Percentiles rank a stretch among this genome's conserved stretches.
phyloP scores from a whole-genome alignment of 1,140 invertebrate genomes.

The Cherax quadricarinatus region DNA sequence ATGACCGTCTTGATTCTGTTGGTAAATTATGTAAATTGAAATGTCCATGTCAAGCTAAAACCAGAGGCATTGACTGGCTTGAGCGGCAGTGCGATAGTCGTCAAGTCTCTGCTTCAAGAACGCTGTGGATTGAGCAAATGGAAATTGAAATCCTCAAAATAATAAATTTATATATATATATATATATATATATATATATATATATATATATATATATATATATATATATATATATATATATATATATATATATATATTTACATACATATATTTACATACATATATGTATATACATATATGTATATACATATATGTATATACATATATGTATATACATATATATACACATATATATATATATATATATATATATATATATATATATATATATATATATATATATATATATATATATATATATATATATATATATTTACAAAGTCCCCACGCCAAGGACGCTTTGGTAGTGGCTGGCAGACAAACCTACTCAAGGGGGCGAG shows the following conservation, averaged over 20 bases:
- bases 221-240: no score
- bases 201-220: neutral
- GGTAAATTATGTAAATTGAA: neutral
- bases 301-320: neutral
- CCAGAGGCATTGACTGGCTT: no score
- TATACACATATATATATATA: neutral
- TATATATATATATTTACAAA: neutral
- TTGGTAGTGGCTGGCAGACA: constrained; percentile 17
- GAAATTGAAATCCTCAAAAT: neutral
- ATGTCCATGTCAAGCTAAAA: neutral
- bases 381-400: neutral
- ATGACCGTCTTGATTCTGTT: neutral
- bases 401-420: constrained; percentile 6
- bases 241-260: no score
- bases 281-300: neutral
- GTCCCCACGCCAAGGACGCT: neutral
- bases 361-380: constrained; percentile 10
- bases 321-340: neutral
- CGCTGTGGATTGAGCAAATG: neutral
- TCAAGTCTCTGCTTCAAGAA: neutral
- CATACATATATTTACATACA: neutral
- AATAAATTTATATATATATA: neutral
- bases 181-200: neutral
- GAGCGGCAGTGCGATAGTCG: no score
- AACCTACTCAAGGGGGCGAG: constrained; percentile 1